Percentiles rank a stretch among this genome's conserved stretches.
These are phyloP conservation scores for Torymus tubicola DNA, from an alignment of 2,888 invertebrate genomes.

Conservation along the genomic window DNA sequence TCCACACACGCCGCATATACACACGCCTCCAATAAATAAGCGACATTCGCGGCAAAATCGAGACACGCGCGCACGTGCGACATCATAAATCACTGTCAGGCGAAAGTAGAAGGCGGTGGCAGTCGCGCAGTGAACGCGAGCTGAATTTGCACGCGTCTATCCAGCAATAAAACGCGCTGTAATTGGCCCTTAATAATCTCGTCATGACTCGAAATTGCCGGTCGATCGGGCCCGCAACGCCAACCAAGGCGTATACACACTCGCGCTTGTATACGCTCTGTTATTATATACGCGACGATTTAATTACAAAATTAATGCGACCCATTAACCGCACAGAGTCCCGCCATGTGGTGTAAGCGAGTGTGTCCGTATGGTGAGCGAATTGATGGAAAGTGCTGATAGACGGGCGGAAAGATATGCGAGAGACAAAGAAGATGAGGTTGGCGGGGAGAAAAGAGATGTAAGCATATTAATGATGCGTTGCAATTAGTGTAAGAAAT, in stretches of 20 bases:
- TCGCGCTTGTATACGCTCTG: constrained; percentile 64
- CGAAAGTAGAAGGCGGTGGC: constrained; percentile 72
- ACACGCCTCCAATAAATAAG: constrained; percentile 62
- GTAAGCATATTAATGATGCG: not conserved
- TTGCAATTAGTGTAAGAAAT: not conserved
- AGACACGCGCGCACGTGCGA: constrained; percentile 58
- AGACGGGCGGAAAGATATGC: not conserved
- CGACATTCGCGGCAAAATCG: constrained; percentile 56
- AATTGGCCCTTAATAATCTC: constrained; percentile 76
- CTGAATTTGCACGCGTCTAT: constrained; percentile 66
- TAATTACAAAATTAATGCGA: constrained; percentile 75
- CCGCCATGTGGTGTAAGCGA: not conserved
- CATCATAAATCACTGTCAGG: constrained; percentile 72
- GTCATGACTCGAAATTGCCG: constrained; percentile 73
- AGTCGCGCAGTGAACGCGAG: constrained; percentile 48
- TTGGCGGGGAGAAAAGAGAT: not conserved
- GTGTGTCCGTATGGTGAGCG: not conserved
- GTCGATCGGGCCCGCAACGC: constrained; percentile 64
- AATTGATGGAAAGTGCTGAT: constrained; percentile 46
- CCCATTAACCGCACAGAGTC: constrained; percentile 64
- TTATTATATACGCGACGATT: constrained; percentile 75
- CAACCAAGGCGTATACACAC: constrained; percentile 61
- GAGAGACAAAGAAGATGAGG: constrained; percentile 20
- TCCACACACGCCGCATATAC: constrained; percentile 1
- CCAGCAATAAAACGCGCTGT: constrained; percentile 70